phyloP scores from a whole-genome alignment of 2,113 vertebrate species.

The Labeo rohita region DNA sequence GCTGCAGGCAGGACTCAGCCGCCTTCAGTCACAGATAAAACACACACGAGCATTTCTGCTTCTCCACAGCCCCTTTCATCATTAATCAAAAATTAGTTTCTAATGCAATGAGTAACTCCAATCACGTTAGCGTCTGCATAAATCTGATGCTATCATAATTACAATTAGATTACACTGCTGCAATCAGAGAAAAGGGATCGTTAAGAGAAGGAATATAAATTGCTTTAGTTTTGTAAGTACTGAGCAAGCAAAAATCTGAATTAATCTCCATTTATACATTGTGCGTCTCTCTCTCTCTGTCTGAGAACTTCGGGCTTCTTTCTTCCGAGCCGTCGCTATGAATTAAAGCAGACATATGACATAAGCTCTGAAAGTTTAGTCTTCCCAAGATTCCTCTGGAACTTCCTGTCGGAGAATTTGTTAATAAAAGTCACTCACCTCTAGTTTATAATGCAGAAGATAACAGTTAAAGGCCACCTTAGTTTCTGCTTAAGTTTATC shows the following conservation, averaged over 20 bases:
- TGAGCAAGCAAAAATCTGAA: conserved; percentile 99
- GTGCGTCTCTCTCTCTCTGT: conserved; percentile 61
- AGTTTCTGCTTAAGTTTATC: neutral
- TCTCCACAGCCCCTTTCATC: conserved; percentile 99
- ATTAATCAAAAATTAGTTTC: conserved; percentile 99
- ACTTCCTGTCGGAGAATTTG: neutral
- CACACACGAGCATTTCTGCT: conserved; percentile 99
- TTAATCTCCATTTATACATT: conserved; percentile 99
- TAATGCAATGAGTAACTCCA: conserved; percentile 99
- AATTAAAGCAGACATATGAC: conserved; percentile 92
- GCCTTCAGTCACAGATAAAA: conserved; percentile 80
- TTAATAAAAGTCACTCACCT: too few species aligned
- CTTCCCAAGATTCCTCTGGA: conserved; percentile 28
- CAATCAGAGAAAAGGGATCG: conserved; percentile 99
- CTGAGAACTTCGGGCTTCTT: conserved; percentile 92
- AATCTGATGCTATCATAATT: conserved; percentile 99
- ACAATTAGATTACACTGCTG: conserved; percentile 99
- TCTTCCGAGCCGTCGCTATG: conserved; percentile 97
- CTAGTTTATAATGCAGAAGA: too few species aligned
- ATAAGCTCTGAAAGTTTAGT: conserved; percentile 40
- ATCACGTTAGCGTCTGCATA: conserved; percentile 99
- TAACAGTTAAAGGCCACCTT: neutral
- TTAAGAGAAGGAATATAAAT: conserved; percentile 99
- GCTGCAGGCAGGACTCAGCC: conserved; percentile 60
- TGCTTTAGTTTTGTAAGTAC: conserved; percentile 99